phyloP scores from a whole-genome alignment of 2,888 invertebrate genomes.

The Chrysolina oricalcia region DNA sequence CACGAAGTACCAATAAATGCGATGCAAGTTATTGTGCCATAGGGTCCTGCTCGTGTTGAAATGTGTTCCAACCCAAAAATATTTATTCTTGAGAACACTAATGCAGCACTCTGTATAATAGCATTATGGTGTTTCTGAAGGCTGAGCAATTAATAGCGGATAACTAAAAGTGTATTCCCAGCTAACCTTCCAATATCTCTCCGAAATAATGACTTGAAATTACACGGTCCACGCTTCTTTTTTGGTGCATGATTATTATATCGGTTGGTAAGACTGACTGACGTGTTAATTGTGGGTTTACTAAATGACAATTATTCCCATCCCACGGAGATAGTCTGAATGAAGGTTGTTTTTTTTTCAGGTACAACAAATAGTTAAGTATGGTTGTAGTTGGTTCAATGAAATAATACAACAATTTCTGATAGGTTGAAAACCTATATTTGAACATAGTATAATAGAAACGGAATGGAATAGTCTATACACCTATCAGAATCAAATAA shows the following conservation, averaged over 20 bases:
- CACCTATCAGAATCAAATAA: too few relatives aligned
- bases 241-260: constrained; percentile 45
- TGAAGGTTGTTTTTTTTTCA: constrained; percentile 17
- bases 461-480: background rate
- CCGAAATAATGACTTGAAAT: constrained; percentile 41
- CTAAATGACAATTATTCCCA: constrained; percentile 46
- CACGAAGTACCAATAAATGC: too few relatives aligned
- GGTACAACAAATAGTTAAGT: constrained; percentile 6
- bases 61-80: background rate
- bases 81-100: background rate
- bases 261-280: constrained; percentile 43
- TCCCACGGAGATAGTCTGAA: constrained; percentile 30
- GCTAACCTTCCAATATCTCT: constrained; percentile 33
- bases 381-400: constrained; percentile 6
- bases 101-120: constrained; percentile 7
- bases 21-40: too few relatives aligned
- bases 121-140: constrained; percentile 13
- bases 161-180: constrained; percentile 23
- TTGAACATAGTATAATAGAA: background rate
- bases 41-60: too few relatives aligned
- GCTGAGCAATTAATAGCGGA: constrained; percentile 18
- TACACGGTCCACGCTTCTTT: constrained; percentile 41
- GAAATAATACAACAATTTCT: background rate
- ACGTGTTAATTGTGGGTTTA: constrained; percentile 45
- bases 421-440: background rate